Evolutionary conservation across 2,888 invertebrate species (phyloP), one percentile per base, ranked within the genome.

Genomic region (Girardia tigrina): DNA sequence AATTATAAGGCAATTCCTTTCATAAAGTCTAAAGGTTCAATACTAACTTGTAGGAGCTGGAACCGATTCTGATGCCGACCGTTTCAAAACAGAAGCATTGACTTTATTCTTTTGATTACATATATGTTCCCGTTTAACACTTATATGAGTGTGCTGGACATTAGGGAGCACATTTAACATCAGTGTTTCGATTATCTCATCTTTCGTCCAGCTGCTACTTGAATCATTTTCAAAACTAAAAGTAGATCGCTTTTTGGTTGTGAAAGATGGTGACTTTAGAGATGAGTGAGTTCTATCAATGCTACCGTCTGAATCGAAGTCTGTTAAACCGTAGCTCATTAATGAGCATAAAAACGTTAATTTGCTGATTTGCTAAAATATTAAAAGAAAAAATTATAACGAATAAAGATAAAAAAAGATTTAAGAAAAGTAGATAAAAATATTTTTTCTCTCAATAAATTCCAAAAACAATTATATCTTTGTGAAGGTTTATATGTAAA

Each of bases 161-260:
- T 56, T 56, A 8, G 56, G 56, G 6, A 56, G 23, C n/a, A 56
- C 56, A 56, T 56, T 56, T 2, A 56, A 23, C 56, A 56, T 56
- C 56, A 56, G 4, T 2, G 56, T 56, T 56, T 56, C 56, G n/a
- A 56, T 56, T 6, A 56, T 56, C n/a, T 56, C 56, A 56, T 56
- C 56, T 56, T 56, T 56, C 23, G 56, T 56, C 56, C 56, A 56
- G n/a, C 56, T 56, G n/a, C 56, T 56, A 56, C n/a, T 56, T n/a
- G 56, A 56, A 56, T 56, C 56, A n/a, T 56, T 56, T 56, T 56
- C 56, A n/a, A 56, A 56, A 56, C 56, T 56, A n/a, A 56, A 56
- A 56, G 20, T 56, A 2, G 56, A 2, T 12, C 56, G 56, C n/a
- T 56, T 56, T 56, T 56, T 56, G 8, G 56, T 23, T n/a, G 56